A percentile compares a stretch with the other conserved stretches of the same genome.
These are phyloP conservation scores for Chloroceryle amazona DNA, from an alignment of 2,797 vertebrate species.

Conservation along the genomic window DNA sequence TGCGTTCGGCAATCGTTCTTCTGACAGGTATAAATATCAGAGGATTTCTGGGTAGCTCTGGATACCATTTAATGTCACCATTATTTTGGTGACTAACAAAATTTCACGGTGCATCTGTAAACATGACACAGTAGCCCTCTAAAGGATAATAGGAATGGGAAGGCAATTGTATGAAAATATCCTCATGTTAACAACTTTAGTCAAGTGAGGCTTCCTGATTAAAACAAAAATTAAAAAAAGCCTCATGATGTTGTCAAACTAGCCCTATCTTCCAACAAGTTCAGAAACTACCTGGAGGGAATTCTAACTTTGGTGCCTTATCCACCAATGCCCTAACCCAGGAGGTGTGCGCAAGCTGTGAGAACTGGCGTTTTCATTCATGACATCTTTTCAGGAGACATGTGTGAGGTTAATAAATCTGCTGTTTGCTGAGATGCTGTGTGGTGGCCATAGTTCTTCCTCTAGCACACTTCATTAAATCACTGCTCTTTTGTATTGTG, in stretches of 20 bases:
- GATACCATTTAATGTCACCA: background rate
- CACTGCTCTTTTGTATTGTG: background rate
- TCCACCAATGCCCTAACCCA: background rate
- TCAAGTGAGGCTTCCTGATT: background rate
- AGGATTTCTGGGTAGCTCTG: background rate
- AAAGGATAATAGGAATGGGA: background rate
- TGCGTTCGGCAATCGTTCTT: background rate
- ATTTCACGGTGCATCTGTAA: background rate
- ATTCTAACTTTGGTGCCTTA: background rate
- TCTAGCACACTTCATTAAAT: background rate
- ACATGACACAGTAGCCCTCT: background rate
- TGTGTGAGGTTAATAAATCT: background rate
- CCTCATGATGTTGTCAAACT: background rate
- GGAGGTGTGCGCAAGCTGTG: background rate
- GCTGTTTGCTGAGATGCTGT: background rate
- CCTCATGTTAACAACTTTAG: background rate
- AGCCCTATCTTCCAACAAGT: background rate
- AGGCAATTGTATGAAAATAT: background rate
- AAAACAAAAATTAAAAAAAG: background rate
- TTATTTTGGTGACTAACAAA: background rate
- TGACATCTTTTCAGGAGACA: background rate
- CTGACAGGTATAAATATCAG: slow-evolving; percentile 1
- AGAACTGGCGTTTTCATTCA: background rate
- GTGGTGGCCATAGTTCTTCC: background rate
- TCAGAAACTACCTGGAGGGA: background rate